Evolutionary conservation across 1,140 invertebrate species (phyloP), one percentile per base, ranked within the genome.

Genomic region (Leucophenga varia): DNA sequence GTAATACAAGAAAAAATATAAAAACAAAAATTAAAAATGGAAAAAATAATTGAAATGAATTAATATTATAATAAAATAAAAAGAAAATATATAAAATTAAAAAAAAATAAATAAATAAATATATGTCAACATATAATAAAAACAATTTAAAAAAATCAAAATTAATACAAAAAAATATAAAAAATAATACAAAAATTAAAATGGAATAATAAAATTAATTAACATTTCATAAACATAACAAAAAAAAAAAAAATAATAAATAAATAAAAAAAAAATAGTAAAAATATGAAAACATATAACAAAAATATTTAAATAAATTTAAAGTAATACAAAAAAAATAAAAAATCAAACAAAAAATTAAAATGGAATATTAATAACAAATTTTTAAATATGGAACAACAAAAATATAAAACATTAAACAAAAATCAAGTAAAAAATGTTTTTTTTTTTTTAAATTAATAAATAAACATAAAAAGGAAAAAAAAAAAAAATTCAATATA

Each of bases 11-110:
- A 34, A 41, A 20, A 10, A 47, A 16, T 13, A 6, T 21, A 34
- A 40, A 42, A n/a, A 12, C 13, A 41, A 18, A 47, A 39, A 47
- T 17, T 2, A 19, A 31, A 8, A 19, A 30, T n/a, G n/a, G 28
- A 46, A 38, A 28, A 5, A 6, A 35, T 17, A 37, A 14, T 3
- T 1, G 17, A 22, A 46, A 38, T 25, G 7, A 46, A 5, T 9
- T 16, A 10, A 22, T 22, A 46, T 14, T 10, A 28, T 9, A 2
- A 30, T 12, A 28, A 21, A 12, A 14, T 13, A 12, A 36, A 37
- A 3, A n/a, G 28, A 28, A 18, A 25, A 22, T 19, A 39, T 37
- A 3, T 9, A 20, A 28, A 39, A 20, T 7, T 28, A 39, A 19
- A 17, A 16, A 37, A 41, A n/a, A 19, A 7, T 30, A 30, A 30